A percentile compares a stretch with the other conserved stretches of the same genome.
Conservation (phyloP, 2,113 vertebrate genomes). For the Pedetes capensis region DNA sequence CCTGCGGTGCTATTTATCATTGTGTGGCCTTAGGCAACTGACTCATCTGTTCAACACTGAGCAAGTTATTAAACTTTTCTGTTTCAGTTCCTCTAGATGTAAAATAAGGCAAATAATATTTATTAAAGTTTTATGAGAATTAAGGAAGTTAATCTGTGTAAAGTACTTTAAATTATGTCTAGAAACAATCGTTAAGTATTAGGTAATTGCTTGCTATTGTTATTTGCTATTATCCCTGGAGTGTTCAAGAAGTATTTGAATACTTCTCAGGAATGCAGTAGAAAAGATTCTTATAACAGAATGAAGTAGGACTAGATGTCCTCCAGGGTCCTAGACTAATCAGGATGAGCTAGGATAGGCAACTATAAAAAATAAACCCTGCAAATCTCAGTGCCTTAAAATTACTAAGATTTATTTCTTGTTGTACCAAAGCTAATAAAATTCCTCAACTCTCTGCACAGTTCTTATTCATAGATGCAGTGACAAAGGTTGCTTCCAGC, state of each 20-base stretch:
- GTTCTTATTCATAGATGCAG: background rate
- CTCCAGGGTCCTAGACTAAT: background rate
- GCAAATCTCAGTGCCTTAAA: background rate
- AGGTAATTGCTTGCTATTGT: background rate
- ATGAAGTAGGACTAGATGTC: background rate
- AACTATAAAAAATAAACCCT: background rate
- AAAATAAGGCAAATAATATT: conserved; percentile 7
- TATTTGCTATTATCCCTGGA: background rate
- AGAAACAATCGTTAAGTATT: background rate
- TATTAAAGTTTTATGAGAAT: background rate
- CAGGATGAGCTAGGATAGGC: background rate
- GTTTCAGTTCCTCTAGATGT: background rate
- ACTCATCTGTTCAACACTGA: background rate
- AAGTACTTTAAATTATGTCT: background rate
- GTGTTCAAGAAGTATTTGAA: background rate
- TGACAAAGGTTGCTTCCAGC: background rate
- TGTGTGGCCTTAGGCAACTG: background rate
- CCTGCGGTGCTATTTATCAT: background rate
- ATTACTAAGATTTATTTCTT: background rate
- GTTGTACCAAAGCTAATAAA: background rate
- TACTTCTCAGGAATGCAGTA: background rate
- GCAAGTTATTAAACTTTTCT: background rate
- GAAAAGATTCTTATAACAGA: background rate
- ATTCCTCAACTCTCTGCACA: background rate
- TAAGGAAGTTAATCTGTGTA: background rate